phyloP scores from a whole-genome alignment of 2,888 invertebrate genomes.

The Euzophera pinguis region DNA sequence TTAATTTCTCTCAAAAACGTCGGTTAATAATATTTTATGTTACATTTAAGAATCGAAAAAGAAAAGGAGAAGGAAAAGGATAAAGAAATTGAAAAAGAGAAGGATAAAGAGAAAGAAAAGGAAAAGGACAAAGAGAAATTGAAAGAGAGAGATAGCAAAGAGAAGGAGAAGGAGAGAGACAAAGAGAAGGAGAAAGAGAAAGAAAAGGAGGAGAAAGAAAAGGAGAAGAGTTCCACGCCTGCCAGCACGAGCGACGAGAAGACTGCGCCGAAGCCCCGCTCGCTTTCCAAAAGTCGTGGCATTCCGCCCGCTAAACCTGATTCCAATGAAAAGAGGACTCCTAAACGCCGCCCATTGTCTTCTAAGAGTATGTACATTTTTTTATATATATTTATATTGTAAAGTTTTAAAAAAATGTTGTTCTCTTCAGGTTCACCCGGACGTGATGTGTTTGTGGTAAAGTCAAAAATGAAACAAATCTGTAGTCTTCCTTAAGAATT shows the following conservation, averaged over 20 bases:
- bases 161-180: constrained; percentile 33
- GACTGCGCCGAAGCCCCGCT: constrained; percentile 49
- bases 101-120: constrained; percentile 26
- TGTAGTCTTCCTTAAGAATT: too few species aligned
- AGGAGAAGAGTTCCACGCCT: constrained; percentile 38
- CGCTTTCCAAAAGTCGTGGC: constrained; percentile 61
- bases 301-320: constrained; percentile 50
- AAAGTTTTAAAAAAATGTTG: too few species aligned
- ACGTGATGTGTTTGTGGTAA: too few species aligned
- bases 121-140: constrained; percentile 30
- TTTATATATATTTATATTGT: not conserved
- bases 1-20: too few species aligned
- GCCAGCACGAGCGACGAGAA: constrained; percentile 55
- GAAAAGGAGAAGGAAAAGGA: constrained; percentile 39
- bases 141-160: constrained; percentile 33
- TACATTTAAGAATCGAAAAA: constrained; percentile 20
- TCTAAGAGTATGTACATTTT: constrained; percentile 55
- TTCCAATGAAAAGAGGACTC: constrained; percentile 53
- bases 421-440: too few species aligned
- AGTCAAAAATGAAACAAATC: too few species aligned
- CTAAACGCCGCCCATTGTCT: constrained; percentile 55
- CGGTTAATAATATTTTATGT: not conserved
- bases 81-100: constrained; percentile 26
- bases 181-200: constrained; percentile 40
- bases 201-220: constrained; percentile 42